These are phyloP conservation scores for Plecturocebus donacophilus DNA, from an alignment of 2,113 vertebrate genomes.

Conservation along the genomic window DNA sequence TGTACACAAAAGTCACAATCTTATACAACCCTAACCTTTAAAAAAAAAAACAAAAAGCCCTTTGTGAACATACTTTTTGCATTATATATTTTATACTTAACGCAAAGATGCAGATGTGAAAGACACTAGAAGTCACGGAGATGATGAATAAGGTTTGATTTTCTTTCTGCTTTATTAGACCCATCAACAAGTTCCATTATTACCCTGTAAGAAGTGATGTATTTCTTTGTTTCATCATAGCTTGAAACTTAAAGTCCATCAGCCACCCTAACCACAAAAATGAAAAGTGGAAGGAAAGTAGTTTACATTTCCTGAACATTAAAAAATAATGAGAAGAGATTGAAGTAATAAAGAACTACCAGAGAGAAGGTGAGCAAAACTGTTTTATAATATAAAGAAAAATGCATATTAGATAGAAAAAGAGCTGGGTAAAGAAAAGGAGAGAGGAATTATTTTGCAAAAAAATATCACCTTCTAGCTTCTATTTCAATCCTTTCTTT, in stretches of 20 bases:
- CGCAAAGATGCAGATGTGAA: background rate
- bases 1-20: background rate
- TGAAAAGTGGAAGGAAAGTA: background rate
- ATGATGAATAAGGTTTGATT: background rate
- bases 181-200: background rate
- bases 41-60: background rate
- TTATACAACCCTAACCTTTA: background rate
- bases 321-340: conserved; percentile 50
- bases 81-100: background rate
- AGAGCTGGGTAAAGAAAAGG: background rate
- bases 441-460: background rate
- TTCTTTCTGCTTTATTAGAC: too few species aligned
- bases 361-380: conserved; percentile 26
- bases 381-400: conserved; percentile 41
- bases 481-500: background rate
- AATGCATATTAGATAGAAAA: background rate
- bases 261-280: background rate
- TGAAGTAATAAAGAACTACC: background rate
- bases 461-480: background rate
- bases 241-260: background rate
- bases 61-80: background rate
- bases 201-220: background rate
- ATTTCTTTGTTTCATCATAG: background rate
- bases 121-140: background rate
- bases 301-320: conserved; percentile 32